Base-by-base conservation (phyloP, 2,888 invertebrate species). In the Margaritifera margaritifera region DNA sequence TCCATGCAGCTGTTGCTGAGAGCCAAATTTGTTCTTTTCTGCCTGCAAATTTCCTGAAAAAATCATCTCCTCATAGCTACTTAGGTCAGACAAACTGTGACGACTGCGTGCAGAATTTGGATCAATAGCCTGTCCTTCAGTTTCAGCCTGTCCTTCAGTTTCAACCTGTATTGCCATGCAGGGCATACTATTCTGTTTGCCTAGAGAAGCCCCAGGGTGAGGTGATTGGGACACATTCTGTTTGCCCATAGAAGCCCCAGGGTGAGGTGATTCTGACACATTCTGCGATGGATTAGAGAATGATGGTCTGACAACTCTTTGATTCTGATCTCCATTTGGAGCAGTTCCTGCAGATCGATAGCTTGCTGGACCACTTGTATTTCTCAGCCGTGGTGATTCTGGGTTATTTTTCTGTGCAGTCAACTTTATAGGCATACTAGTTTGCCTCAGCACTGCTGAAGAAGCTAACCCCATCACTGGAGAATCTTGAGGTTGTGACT, bases 1-100 rank as follows among this genome's bases (percentile, higher is more conserved):
- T 11, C 62, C 60, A 25, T 64, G 31, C 22, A 73, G 42, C 58
- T 75, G 76, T 31, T 80, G 79, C 25, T 75, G 74, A 4, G 77
- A 74, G 15, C 71, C 73, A 6, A 75, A 80, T 52, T 69, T 67
- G 11, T 56, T 31, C 19, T 62, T 58, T 56, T 57, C 64, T 4
- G 66, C 52, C n/a, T 77, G 61, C n/a, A 71, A 72, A 55, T 71
- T 70, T 50, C 69, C 79, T 0, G 81, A 78, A 52, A 82, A 81
- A 0, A 71, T 73, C 84, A 83, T 82, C 64, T 82, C 78, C 62
- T 82, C 82, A 64, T 81, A 83, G 19, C 77, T 76, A 18, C 82
- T 77, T 19, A 84, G 71, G 60, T 85, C 83, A 8, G 84, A 77
- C 51, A 83, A 79, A 71, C 85, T 85, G 66, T 84, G 84, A 8